Percentiles rank a stretch among this genome's conserved stretches.
These are phyloP conservation scores for Tetragonula carbonaria DNA, from an alignment of 2,888 invertebrate species.

Conservation along the genomic window DNA sequence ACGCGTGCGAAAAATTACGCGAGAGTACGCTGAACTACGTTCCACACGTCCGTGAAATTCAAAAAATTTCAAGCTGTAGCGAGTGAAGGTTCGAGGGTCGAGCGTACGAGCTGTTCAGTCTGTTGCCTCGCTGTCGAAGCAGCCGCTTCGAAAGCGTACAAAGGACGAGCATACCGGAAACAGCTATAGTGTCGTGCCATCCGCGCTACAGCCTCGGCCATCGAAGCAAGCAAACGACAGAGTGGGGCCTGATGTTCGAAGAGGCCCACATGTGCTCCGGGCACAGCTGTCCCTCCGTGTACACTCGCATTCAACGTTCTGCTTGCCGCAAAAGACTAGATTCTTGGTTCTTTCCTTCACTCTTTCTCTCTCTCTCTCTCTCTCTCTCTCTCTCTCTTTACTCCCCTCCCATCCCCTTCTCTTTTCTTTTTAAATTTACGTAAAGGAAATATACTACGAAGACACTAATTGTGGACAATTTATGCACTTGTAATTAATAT, in stretches of 20 bases:
- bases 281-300: conserved; percentile 64
- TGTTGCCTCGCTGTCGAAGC: conserved; percentile 27
- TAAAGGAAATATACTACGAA: too few species aligned
- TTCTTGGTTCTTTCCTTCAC: not conserved
- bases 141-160: conserved; percentile 51
- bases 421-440: too few species aligned
- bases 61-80: not conserved
- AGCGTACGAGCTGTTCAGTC: conserved; percentile 9
- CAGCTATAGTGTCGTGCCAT: conserved; percentile 57
- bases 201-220: conserved; percentile 43
- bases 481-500: too few species aligned
- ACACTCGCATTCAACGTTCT: conserved; percentile 12
- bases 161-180: conserved; percentile 67
- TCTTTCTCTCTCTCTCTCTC: not conserved
- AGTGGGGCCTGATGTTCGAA: conserved; percentile 66
- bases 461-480: too few species aligned
- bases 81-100: not conserved
- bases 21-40: too few species aligned
- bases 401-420: too few species aligned
- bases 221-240: conserved; percentile 26
- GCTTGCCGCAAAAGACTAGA: conserved; percentile 20
- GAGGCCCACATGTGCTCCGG: conserved; percentile 68
- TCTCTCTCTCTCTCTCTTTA: too few species aligned
- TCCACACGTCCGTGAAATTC: not conserved
- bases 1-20: not conserved